These are phyloP conservation scores for Notamacropus eugenii DNA, from an alignment of 2,797 vertebrate genomes.

Conservation along the genomic window DNA sequence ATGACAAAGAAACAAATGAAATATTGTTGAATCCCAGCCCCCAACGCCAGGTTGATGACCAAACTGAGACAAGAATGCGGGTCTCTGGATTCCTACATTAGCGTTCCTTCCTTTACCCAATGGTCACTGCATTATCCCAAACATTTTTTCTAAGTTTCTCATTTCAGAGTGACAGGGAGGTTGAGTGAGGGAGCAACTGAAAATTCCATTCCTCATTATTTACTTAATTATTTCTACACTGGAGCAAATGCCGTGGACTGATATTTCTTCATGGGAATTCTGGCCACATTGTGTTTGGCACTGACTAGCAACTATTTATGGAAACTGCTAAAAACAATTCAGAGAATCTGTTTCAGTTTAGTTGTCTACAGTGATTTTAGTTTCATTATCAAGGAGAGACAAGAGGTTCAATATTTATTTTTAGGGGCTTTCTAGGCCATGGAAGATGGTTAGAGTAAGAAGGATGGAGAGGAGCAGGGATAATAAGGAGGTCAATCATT, in stretches of 20 bases:
- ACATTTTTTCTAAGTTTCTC: background rate
- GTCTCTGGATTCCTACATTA: conserved; percentile 1
- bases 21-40: background rate
- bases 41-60: background rate
- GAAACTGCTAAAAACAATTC: conserved; percentile 77
- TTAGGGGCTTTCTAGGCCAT: conserved; percentile 60
- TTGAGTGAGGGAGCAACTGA: conserved; percentile 54
- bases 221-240: conserved; percentile 72
- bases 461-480: conserved; percentile 32
- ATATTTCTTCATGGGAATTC: conserved; percentile 77
- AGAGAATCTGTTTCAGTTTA: conserved; percentile 79
- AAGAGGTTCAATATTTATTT: conserved; percentile 60
- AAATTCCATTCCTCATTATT: conserved; percentile 67
- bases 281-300: conserved; percentile 71
- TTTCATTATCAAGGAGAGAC: conserved; percentile 75
- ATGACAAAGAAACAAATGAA: background rate
- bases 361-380: conserved; percentile 75
- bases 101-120: background rate
- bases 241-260: conserved; percentile 67
- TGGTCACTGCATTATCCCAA: conserved; percentile 30
- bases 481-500: background rate
- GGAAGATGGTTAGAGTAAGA: conserved; percentile 14
- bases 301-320: conserved; percentile 78
- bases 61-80: background rate
- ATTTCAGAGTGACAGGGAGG: conserved; percentile 47